These are phyloP conservation scores for Hylaeus volcanicus DNA, from an alignment of 1,140 invertebrate species.

Conservation along the genomic window DNA sequence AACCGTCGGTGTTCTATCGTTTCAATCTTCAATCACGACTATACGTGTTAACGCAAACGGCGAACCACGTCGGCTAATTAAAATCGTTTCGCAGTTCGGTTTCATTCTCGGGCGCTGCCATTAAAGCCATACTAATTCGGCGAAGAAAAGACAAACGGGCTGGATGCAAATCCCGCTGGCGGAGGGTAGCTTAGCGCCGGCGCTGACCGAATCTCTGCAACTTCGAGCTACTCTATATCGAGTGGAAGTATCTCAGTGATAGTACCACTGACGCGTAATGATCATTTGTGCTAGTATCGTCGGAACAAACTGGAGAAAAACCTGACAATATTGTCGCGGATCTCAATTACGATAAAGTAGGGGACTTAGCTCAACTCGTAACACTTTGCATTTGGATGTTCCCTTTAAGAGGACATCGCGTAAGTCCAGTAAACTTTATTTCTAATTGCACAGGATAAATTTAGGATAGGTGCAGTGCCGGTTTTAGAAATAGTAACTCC, in stretches of 20 bases:
- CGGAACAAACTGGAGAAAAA: no score
- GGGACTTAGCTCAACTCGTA: no score
- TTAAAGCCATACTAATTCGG: conserved; percentile 49
- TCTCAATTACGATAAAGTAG: no score
- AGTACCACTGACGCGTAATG: conserved; percentile 34
- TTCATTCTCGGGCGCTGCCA: conserved; percentile 12
- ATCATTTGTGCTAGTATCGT: conserved; percentile 27
- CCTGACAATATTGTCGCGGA: no score
- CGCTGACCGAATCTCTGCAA: conserved; percentile 53
- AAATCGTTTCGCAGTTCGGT: neutral
- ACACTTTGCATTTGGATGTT: no score
- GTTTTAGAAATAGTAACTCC: no score
- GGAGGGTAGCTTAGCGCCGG: conserved; percentile 63
- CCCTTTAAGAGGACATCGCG: no score
- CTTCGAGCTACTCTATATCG: conserved; percentile 34
- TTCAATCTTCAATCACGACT: neutral
- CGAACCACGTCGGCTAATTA: neutral
- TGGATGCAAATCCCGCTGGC: conserved; percentile 59
- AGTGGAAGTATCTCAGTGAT: conserved; percentile 16
- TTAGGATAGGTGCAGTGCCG: no score
- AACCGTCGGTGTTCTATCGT: neutral
- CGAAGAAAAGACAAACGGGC: conserved; percentile 64
- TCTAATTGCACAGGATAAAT: no score
- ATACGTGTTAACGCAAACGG: neutral
- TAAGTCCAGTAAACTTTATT: no score